Percentiles rank a stretch among this genome's conserved stretches.
Evolutionary conservation across 37 sponge, comb jelly and placozoan genomes (phyloP).

Genomic region (Beroe forskalii): DNA sequence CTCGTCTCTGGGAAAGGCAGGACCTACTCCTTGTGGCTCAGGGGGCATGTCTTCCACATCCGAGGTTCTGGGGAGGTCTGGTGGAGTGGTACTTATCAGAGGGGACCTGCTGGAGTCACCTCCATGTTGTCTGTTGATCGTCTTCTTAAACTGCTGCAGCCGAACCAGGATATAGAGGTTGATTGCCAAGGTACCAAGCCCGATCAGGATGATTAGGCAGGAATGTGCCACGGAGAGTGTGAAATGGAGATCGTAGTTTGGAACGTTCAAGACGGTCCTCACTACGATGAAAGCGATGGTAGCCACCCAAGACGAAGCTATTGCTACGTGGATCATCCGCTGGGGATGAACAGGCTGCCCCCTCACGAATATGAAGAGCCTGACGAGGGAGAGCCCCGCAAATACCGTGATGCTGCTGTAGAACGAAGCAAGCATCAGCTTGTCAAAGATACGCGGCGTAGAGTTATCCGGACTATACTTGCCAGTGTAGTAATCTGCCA

Average conservation of each 20-base stretch:
- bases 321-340: background rate
- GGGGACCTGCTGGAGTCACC: too few relatives aligned
- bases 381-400: background rate
- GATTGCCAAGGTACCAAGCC: background rate
- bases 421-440: background rate
- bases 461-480: too few relatives aligned
- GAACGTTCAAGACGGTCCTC: background rate
- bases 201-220: background rate
- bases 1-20: too few relatives aligned
- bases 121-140: too few relatives aligned
- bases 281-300: background rate
- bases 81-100: too few relatives aligned
- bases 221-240: background rate
- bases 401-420: slow-evolving; percentile 10
- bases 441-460: background rate
- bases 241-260: background rate
- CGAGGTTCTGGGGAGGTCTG: too few relatives aligned
- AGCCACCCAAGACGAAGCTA: background rate
- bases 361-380: background rate
- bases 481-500: background rate
- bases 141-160: too few relatives aligned
- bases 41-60: too few relatives aligned
- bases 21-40: too few relatives aligned
- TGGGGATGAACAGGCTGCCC: background rate
- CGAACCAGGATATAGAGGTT: background rate